Conservation (phyloP, 2,888 invertebrate species). For the Philhelius pedissequus region DNA sequence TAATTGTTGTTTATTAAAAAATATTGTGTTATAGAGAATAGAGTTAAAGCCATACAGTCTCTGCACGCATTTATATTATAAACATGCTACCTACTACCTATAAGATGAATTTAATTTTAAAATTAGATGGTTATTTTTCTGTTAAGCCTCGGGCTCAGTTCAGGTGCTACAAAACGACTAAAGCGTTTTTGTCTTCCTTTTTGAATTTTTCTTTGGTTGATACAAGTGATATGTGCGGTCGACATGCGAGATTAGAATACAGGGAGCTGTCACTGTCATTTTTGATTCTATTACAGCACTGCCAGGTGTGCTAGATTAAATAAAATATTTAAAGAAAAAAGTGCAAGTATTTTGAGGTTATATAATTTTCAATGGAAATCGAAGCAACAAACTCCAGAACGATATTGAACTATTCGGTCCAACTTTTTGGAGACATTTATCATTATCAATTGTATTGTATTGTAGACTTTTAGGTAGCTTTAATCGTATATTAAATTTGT, state of each 20-base stretch:
- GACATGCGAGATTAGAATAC: slow-evolving; percentile 32
- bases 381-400: no score
- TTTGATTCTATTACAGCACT: not conserved
- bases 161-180: slow-evolving; percentile 31
- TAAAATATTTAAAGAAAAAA: not conserved
- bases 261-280: slow-evolving; percentile 30
- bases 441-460: no score
- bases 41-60: slow-evolving; percentile 30
- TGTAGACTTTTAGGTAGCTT: no score
- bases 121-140: slow-evolving; percentile 33
- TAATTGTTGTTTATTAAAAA: slow-evolving; percentile 30
- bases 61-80: slow-evolving; percentile 23
- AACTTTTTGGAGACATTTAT: no score
- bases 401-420: no score
- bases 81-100: not conserved
- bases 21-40: slow-evolving; percentile 20
- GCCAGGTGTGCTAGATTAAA: not conserved
- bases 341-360: no score
- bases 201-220: slow-evolving; percentile 10
- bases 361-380: no score
- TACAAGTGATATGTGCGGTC: slow-evolving; percentile 23
- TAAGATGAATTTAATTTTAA: not conserved
- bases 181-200: slow-evolving; percentile 16
- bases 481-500: no score
- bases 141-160: not conserved